These are phyloP conservation scores for Palythoa heliodiscus DNA, from an alignment of 92 coral and sea anemone genomes.

Conservation along the genomic window DNA sequence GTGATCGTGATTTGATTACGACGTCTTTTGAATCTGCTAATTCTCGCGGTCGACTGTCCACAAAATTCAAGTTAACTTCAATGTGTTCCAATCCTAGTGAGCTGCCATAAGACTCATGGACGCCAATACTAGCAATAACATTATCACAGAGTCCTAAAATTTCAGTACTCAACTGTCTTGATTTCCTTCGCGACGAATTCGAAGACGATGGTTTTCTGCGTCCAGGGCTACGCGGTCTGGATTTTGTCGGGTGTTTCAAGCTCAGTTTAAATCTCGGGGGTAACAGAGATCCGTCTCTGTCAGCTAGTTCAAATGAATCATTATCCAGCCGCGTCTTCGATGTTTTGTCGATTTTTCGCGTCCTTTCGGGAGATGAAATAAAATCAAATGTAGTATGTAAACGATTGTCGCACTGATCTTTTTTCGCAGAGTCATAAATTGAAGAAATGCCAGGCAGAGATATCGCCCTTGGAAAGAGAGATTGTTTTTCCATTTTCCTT, in stretches of 20 bases:
- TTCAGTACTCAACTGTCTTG: conserved; percentile 13
- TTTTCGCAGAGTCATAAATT: not conserved
- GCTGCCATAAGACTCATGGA: conserved; percentile 25
- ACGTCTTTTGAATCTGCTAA: conserved; percentile 15
- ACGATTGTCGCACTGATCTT: not conserved
- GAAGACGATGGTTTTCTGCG: conserved; percentile 65
- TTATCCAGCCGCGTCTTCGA: not conserved
- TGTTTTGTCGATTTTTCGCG: not conserved
- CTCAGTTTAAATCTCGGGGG: conserved; percentile 54
- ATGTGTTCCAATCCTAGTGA: not conserved
- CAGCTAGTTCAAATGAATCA: conserved; percentile 59
- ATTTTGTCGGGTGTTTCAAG: conserved; percentile 76
- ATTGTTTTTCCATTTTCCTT: conserved; percentile 59
- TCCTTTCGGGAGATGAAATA: not conserved
- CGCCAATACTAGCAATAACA: conserved; percentile 8
- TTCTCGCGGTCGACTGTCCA: not conserved
- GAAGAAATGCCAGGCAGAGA: conserved; percentile 68
- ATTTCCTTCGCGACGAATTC: conserved; percentile 55
- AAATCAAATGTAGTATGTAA: not conserved
- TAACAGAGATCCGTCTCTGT: conserved; percentile 60
- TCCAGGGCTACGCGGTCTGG: conserved; percentile 77
- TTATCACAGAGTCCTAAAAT: conserved; percentile 33
- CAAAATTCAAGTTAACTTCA: not conserved
- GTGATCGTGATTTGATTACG: not conserved
- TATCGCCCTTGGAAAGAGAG: conserved; percentile 59